Percentiles rank a stretch among this genome's conserved stretches.
phyloP scores from a whole-genome alignment of 2,797 vertebrate species.

The Aythya fuligula region DNA sequence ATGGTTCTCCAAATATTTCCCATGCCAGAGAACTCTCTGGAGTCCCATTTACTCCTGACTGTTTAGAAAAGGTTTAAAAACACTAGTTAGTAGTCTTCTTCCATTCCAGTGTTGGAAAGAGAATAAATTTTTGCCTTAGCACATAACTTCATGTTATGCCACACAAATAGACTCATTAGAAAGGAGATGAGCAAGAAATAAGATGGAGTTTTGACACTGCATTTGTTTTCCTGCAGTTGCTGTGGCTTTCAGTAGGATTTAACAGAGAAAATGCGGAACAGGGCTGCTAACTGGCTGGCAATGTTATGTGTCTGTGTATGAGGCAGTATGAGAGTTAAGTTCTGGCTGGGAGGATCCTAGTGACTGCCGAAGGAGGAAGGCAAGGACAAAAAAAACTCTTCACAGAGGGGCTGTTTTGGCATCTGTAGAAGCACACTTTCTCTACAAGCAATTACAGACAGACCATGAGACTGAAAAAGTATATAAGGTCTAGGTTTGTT shows the following conservation, averaged over 20 bases:
- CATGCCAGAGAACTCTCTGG: constrained; percentile 62
- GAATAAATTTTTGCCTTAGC: not conserved
- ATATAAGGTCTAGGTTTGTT: not conserved
- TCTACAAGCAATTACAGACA: not conserved
- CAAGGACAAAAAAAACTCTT: not conserved
- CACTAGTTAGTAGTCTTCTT: constrained; percentile 44
- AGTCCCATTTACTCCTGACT: constrained; percentile 52
- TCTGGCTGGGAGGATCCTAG: not conserved
- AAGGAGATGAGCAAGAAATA: not conserved
- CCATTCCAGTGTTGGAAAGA: not conserved
- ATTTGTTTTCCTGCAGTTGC: not conserved
- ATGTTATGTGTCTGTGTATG: not conserved
- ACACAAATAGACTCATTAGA: not conserved
- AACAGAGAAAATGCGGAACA: not conserved
- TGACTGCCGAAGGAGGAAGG: not conserved
- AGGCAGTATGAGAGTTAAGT: not conserved
- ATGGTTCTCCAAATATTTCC: constrained; percentile 64
- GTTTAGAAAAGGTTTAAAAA: constrained; percentile 27
- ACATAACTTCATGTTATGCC: not conserved
- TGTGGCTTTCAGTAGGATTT: not conserved
- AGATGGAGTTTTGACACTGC: not conserved
- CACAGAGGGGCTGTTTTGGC: not conserved
- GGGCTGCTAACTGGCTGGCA: not conserved
- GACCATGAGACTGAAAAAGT: not conserved
- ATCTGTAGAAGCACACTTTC: not conserved